phyloP scores from a whole-genome alignment of 1,140 invertebrate genomes.

The Dendrolimus kikuchii region DNA sequence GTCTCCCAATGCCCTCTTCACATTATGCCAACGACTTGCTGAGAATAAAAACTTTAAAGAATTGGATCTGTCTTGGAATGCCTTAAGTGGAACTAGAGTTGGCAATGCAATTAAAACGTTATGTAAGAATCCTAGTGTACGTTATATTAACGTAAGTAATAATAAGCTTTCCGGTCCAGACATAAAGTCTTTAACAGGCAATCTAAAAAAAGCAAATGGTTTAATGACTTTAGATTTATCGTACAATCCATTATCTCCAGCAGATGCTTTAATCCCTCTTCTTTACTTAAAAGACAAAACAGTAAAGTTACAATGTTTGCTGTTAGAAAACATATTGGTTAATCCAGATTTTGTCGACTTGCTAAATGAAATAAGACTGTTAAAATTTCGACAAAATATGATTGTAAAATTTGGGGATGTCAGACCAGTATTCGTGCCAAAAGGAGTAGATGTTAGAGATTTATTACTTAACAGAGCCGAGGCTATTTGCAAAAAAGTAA shows the following conservation, averaged over 20 bases:
- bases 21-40: conserved; percentile 23
- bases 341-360: conserved; percentile 32
- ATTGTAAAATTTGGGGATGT: conserved; percentile 27
- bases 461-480: conserved; percentile 30
- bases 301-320: conserved; percentile 21
- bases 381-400: conserved; percentile 30
- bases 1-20: conserved; percentile 22
- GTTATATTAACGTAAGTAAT: conserved; percentile 32
- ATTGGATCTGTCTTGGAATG: conserved; percentile 40
- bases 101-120: conserved; percentile 26
- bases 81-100: conserved; percentile 24
- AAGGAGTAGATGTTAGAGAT: conserved; percentile 25
- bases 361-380: background rate
- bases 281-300: conserved; percentile 17
- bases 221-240: conserved; percentile 32
- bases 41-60: conserved; percentile 27
- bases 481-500: conserved; percentile 16
- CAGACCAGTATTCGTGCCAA: background rate
- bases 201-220: conserved; percentile 17
- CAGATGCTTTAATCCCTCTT: conserved; percentile 24
- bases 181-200: conserved; percentile 17
- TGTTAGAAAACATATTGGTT: conserved; percentile 31
- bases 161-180: conserved; percentile 24
- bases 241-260: conserved; percentile 25
- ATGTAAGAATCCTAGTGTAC: conserved; percentile 16